Evolutionary conservation across 1,140 invertebrate genomes (phyloP).

Genomic region (Caenorhabditis briggsae): DNA sequence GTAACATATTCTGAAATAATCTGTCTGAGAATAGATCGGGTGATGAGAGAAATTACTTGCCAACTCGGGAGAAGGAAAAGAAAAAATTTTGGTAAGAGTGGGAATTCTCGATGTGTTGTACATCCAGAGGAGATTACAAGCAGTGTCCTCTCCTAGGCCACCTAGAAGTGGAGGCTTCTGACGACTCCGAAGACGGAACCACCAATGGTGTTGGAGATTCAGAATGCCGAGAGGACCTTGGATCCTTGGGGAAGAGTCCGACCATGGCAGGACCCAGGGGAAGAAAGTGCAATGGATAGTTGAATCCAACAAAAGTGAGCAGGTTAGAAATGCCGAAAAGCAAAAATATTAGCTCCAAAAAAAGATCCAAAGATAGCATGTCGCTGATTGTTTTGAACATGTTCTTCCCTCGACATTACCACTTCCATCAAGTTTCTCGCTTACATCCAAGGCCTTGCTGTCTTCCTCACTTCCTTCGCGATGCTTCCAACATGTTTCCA

Average conservation of each 20-base stretch:
- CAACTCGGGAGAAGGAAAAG: too few relatives aligned
- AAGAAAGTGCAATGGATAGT: constrained; percentile 89
- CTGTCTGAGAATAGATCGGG: too few relatives aligned
- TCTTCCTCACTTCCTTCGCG: constrained; percentile 50
- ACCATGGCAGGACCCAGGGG: constrained; percentile 79
- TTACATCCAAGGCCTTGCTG: constrained; percentile 47
- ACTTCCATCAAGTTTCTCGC: constrained; percentile 49
- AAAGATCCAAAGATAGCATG: constrained; percentile 88
- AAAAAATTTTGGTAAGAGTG: too few relatives aligned
- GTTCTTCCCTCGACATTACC: constrained; percentile 60
- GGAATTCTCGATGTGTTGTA: constrained; percentile 96
- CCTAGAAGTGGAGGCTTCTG: constrained; percentile 87
- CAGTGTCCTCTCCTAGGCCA: constrained; percentile 88
- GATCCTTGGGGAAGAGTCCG: too few relatives aligned
- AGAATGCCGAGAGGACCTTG: constrained; percentile 91
- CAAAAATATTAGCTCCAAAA: constrained; percentile 89
- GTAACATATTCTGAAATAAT: too few relatives aligned
- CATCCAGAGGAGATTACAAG: constrained; percentile 82
- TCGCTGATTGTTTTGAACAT: constrained; percentile 81
- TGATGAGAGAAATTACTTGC: too few relatives aligned
- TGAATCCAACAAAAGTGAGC: constrained; percentile 94
- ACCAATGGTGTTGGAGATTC: constrained; percentile 85
- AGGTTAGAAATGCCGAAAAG: constrained; percentile 93
- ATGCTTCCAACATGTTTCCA: too few relatives aligned
- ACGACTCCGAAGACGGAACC: constrained; percentile 80